Base-by-base conservation (phyloP, 2,797 vertebrate genomes). In the Pteropus rufus region DNA sequence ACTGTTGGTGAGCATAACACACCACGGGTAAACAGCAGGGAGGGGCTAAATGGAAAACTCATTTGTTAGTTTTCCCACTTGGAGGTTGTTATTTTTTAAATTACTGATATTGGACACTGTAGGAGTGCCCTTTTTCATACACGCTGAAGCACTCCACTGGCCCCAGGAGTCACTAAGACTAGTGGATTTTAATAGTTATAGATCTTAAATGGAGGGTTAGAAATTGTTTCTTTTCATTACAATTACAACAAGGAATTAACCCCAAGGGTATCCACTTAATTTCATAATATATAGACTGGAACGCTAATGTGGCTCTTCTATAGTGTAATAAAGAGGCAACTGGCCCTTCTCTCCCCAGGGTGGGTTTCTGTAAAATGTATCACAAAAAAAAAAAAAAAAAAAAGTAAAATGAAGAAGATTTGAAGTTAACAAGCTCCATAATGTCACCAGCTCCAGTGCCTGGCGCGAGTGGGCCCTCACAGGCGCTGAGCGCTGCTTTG, bases 241-340 rank as follows among this genome's bases (percentile, higher is more conserved):
- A 98, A 98, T 98, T 99, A 98, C 98, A 99, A 98, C 98, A 98
- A 99, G 98, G 98, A 98, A 99, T 98, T 98, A 98, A 98, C 98
- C 98, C 98, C 98, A 98, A 98, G 98, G 98, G 98, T 98, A 98
- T 98, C 98, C 98, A 98, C 98, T 98, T 99, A 99, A 99, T 99
- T 98, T 98, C 98, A 98, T 99, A 98, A 99, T 99, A 98, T 99
- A 99, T 98, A 98, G 98, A 98, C 98, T 99, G 98, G 98, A 98
- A 98, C 97, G 89, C 98, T 98, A 98, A 98, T 98, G 98, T 98
- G 98, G 96, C 96, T 98, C 97, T 98, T 98, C 98, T 98, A 98
- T 98, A 98, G 98, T 98, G 98, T 98, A 98, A 98, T 98, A 98
- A 98, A 98, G 98, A 98, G 98, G 98, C 98, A 98, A 99, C 98